phyloP scores from a whole-genome alignment of 35 echinoderm and acorn worm species.

The Ophiothrix spiculata region DNA sequence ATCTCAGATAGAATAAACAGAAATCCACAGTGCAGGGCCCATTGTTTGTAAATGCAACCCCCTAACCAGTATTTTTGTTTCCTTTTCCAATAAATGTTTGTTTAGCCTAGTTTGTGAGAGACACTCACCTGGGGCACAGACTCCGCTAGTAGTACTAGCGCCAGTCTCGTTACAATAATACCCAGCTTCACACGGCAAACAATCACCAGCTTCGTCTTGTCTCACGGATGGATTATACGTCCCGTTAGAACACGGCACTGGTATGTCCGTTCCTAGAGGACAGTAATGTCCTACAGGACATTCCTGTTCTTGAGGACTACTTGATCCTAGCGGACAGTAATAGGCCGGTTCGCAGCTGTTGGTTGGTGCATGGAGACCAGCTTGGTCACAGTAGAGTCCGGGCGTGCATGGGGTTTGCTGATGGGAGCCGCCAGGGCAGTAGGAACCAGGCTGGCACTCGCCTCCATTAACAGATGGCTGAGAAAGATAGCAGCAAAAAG shows the following conservation, averaged over 20 bases:
- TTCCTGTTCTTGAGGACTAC: slow-evolving; percentile 49
- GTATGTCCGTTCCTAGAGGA: slow-evolving; percentile 49
- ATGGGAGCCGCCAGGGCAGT: slow-evolving; percentile 64
- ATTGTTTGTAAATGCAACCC: no score
- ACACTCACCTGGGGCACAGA: slow-evolving; percentile 63
- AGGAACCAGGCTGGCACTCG: slow-evolving; percentile 78
- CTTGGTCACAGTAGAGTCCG: slow-evolving; percentile 62
- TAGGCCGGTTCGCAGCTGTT: slow-evolving; percentile 79
- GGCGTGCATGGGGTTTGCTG: slow-evolving; percentile 48
- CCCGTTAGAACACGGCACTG: slow-evolving; percentile 84
- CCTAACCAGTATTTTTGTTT: slow-evolving; percentile 64
- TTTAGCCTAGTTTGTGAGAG: no score
- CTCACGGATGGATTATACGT: slow-evolving; percentile 80
- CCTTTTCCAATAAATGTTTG: no score
- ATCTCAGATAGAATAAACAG: no score
- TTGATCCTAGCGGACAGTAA: slow-evolving; percentile 86
- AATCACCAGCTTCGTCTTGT: slow-evolving; percentile 76
- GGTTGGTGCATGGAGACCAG: slow-evolving; percentile 57
- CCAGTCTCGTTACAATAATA: slow-evolving; percentile 94
- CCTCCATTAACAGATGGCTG: slow-evolving; percentile 83
- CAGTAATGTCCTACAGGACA: slow-evolving; percentile 91
- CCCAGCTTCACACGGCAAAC: slow-evolving; percentile 70
- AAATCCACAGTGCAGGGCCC: no score
- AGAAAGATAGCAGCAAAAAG: neutral
- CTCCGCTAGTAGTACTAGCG: slow-evolving; percentile 45